phyloP scores from a whole-genome alignment of 2,888 invertebrate species.

The Timema cristinae region DNA sequence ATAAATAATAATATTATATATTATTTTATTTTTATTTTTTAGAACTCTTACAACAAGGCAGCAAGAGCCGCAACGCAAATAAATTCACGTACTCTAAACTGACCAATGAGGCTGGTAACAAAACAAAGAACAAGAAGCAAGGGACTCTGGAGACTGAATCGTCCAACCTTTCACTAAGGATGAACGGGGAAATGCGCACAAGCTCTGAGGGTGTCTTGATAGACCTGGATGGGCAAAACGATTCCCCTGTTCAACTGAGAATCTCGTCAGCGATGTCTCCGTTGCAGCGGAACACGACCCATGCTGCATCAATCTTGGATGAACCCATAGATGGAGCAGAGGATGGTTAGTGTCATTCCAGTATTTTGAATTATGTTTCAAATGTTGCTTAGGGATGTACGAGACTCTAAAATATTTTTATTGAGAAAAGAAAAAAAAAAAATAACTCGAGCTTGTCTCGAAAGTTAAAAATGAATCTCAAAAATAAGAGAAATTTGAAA shows the following conservation, averaged over 20 bases:
- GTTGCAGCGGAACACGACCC: constrained; percentile 24
- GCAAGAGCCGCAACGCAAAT: constrained; percentile 44
- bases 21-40: neutral
- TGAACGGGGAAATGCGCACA: constrained; percentile 27
- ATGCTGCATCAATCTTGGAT: constrained; percentile 58
- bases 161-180: constrained; percentile 33
- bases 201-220: constrained; percentile 66
- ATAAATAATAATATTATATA: no score
- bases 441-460: no score
- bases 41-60: neutral
- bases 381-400: no score
- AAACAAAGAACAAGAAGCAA: neutral
- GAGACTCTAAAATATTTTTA: no score
- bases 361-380: no score
- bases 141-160: neutral
- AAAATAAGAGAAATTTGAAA: no score
- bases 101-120: constrained; percentile 58
- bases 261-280: constrained; percentile 22
- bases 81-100: constrained; percentile 83
- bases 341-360: constrained; percentile 44
- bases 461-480: no score
- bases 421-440: no score
- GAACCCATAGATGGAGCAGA: constrained; percentile 70
- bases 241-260: constrained; percentile 33
- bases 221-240: constrained; percentile 61